Evolutionary conservation across 2,113 vertebrate species (phyloP), one percentile per base, ranked within the genome.

Genomic region (Apteryx owenii): DNA sequence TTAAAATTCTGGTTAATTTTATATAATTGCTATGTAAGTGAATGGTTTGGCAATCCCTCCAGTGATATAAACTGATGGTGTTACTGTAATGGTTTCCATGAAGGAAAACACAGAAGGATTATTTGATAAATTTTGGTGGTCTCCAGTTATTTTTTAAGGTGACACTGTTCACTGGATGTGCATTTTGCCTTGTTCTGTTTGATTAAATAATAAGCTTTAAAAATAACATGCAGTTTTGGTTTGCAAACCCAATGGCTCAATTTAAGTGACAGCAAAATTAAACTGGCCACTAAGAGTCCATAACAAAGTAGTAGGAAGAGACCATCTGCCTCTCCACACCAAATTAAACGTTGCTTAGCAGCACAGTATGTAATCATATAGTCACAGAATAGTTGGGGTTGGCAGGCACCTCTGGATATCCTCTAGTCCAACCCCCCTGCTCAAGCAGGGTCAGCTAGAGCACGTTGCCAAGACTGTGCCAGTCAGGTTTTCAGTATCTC

Each of bases 371-470:
- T 64, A 78, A 88, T 76, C 10, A 81, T 61, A 89, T 66, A 89
- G 89, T 77, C 89, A 58, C 28, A 36, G 13, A 44, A 23, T 90
- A 31, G 72, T 88, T 95, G 53, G 88, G 29, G 29, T 73, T 91
- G 78, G 58, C 62, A 88, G 68, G 31, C 53, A 73, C 76, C 62
- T 91, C 33, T 80, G 71, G 48, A 80, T 42, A 31, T 33, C 2
- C 0, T 48, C 48, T 85, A 33, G 38, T 89, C 42, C 23, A 85
- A 26, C 14, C 14, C 0, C 0, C 10, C 16, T 69, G 13, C 23
- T 64, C 38, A 76, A 88, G 42, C n/a, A 85, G 31, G 16, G 36
- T 36, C 1, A 3, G 58, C 8, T 89, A 68, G 18, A 77, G 33
- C 6, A 4, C 1, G 12, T 62, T 92, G 29, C 40, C 11, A 51